Base-by-base conservation (phyloP, 2,888 invertebrate genomes). In the Platerodrilus igneus region DNA sequence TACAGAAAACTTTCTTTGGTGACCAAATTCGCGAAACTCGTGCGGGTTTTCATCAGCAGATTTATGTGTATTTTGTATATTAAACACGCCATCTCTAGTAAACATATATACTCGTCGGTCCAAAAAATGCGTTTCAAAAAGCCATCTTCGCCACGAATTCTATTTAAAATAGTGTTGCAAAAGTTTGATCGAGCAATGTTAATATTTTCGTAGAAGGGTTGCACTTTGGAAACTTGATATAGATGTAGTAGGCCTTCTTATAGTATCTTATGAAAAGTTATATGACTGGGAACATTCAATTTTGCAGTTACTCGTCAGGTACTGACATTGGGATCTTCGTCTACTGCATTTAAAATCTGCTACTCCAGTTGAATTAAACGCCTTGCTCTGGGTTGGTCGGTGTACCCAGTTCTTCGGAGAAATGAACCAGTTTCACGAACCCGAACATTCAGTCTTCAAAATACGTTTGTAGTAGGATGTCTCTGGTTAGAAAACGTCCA, bases 371-470 rank as follows among this genome's bases (percentile, higher is more conserved):
- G 27, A 19, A 27, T 15, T 8, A 11, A 13, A 13, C 23, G 35
- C 31, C 17, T 19, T 37, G 22, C 31, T 32, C 37, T 38, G 35
- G 10, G 25, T 29, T 13, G 31, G 30, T 38, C 36, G 16, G 15
- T 9, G 28, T 28, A 8, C 16, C 2, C 4, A 28, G 3, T 28
- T 15, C 16, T 28, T 28, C 6, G 3, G 16, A 28, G 2, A 16
- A 15, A 28, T 15, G 17, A 28, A 15, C 28, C 28, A 28, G 28
- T 28, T 28, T 28, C 28, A 28, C 28, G 28, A 28, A 28, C n/a
- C n/a, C n/a, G n/a, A n/a, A n/a, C n/a, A n/a, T n/a, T n/a, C n/a
- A n/a, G n/a, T n/a, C n/a, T n/a, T n/a, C n/a, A n/a, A n/a, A n/a
- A n/a, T n/a, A n/a, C n/a, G n/a, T n/a, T n/a, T n/a, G n/a, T n/a